Conservation (phyloP, 2,888 invertebrate genomes). For the Tethea ocularis region DNA sequence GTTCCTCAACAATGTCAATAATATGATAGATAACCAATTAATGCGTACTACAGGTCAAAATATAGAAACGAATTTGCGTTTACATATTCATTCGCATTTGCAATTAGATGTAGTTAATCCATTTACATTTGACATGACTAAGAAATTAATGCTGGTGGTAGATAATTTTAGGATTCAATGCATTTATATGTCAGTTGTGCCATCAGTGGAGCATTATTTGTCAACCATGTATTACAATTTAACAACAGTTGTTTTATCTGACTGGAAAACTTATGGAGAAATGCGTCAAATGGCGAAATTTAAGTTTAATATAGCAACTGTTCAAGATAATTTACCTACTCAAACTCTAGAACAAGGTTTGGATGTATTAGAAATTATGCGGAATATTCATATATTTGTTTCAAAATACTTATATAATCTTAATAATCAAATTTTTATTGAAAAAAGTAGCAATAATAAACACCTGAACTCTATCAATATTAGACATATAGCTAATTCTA, state of each 20-base stretch:
- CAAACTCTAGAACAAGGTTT: conserved; percentile 98
- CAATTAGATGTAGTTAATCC: conserved; percentile 90
- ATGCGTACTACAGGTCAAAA: conserved; percentile 90
- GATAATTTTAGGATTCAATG: conserved; percentile 82
- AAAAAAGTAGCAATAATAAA: conserved; percentile 95
- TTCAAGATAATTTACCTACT: conserved; percentile 97
- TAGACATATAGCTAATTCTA: conserved; percentile 97
- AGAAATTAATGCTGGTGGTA: conserved; percentile 84
- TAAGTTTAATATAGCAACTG: conserved; percentile 90
- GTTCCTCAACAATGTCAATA: conserved; percentile 62
- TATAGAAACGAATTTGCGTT: conserved; percentile 95
- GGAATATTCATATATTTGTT: conserved; percentile 97
- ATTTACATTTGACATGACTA: conserved; percentile 87
- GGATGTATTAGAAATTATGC: conserved; percentile 98
- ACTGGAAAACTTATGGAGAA: conserved; percentile 98
- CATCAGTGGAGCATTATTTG: conserved; percentile 93
- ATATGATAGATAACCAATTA: conserved; percentile 82
- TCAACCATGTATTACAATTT: conserved; percentile 98
- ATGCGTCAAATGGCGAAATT: conserved; percentile 96
- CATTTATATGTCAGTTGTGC: conserved; percentile 85
- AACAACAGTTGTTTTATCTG: conserved; percentile 97
- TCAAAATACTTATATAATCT: conserved; percentile 97
- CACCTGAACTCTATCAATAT: conserved; percentile 98
- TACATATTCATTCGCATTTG: conserved; percentile 96
- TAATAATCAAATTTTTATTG: conserved; percentile 98